Conservation (phyloP, 2,797 vertebrate species). For the Mus spretus region DNA sequence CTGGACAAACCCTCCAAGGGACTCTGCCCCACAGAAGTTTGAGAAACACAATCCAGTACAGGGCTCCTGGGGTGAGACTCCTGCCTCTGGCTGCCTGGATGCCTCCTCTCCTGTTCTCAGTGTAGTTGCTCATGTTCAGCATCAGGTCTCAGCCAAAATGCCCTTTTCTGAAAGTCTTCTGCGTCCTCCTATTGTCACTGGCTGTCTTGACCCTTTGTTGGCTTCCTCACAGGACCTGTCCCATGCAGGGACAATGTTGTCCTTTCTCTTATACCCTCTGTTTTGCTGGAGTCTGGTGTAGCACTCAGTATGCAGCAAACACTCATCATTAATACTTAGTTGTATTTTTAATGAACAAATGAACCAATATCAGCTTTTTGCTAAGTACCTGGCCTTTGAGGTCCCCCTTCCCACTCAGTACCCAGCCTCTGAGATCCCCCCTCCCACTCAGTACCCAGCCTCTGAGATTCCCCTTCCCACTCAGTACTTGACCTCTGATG, state of each 20-base stretch:
- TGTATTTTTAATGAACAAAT: neutral
- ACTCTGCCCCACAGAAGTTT: neutral
- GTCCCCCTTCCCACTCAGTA: neutral
- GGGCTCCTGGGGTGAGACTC: neutral
- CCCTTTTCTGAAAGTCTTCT: neutral
- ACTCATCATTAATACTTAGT: neutral
- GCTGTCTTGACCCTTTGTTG: neutral
- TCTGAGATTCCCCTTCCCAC: neutral
- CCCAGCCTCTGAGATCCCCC: neutral
- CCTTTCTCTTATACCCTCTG: neutral
- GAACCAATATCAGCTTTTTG: neutral
- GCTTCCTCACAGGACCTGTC: neutral
- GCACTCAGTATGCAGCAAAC: neutral
- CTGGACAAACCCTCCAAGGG: neutral
- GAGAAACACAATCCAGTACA: neutral
- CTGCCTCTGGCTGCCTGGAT: neutral
- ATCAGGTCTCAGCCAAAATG: neutral
- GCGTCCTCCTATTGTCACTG: fast-evolving
- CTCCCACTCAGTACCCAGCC: neutral
- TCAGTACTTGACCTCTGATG: neutral
- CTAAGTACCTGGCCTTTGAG: neutral
- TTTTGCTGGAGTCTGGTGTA: neutral
- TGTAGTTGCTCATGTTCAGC: neutral
- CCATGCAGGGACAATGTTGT: fast-evolving
- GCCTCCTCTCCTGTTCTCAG: neutral